Evolutionary conservation across 2,888 invertebrate species (phyloP), one percentile per base, ranked within the genome.

Genomic region (Lasioglossum pauxillum): DNA sequence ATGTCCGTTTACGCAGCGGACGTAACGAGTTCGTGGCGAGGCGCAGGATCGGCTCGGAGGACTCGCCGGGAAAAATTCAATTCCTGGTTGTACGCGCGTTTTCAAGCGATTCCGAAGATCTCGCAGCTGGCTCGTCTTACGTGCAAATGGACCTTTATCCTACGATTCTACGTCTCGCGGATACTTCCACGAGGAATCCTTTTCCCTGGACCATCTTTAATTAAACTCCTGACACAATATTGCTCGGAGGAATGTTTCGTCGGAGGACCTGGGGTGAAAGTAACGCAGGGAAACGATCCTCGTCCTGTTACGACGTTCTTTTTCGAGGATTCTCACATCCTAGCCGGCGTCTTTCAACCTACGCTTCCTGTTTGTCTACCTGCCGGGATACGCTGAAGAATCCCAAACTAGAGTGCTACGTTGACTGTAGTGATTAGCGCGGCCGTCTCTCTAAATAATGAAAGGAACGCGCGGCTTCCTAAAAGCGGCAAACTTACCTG

Each of bases 151-250:
- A 27, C 57, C n/a, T 41, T 57, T 75, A 44, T 27, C 44, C 69
- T 53, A 3, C 38, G 64, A 53, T 8, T 23, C 53, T 53, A 8
- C 23, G 23, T 80, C 35, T 14, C 73, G 82, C n/a, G 38, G 83
- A 75, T 46, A 74, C 82, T 31, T 74, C 44, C 35, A 8, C 49
- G 46, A 67, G 75, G 53, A 75, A 86, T 78, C 77, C 76, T 64
- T 80, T 76, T 64, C 19, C 69, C 35, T 64, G 8, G 38, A 74
- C 75, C 60, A 60, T 73, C 78, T 78, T 78, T 81, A 86, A 86
- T 85, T 86, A 86, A 86, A 85, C 81, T 31, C 72, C 88, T 80
- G 81, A 82, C 84, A 49, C 82, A 84, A 78, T 78, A 60, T 75
- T 44, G 67, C 81, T 79, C 35, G 44, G 76, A 69, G 88, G 84